Conservation (phyloP, 2,888 invertebrate species). For the Tenthredo amoena region DNA sequence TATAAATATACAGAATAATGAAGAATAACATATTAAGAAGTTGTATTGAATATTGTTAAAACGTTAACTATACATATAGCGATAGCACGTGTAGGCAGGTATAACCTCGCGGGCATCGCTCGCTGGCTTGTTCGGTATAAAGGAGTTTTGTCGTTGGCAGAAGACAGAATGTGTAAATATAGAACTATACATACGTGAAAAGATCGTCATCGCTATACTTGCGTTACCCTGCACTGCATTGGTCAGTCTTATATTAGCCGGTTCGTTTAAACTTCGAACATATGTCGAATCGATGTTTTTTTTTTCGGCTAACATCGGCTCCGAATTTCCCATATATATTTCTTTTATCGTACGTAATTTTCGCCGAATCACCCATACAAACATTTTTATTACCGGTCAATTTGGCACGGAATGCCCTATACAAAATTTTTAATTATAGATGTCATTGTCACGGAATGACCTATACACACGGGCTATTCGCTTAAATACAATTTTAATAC, state of each 20-base stretch:
- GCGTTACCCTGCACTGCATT: neutral
- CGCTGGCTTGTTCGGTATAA: neutral
- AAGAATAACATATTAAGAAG: too few species aligned
- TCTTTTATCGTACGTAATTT: neutral
- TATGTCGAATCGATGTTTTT: neutral
- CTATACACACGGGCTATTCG: neutral
- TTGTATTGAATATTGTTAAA: neutral
- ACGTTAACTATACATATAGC: neutral
- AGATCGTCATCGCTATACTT: slow-evolving; percentile 22
- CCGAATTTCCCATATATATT: neutral
- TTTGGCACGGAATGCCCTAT: neutral
- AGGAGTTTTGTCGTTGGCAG: neutral
- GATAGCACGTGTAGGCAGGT: neutral
- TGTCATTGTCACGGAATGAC: neutral
- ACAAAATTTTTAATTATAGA: neutral
- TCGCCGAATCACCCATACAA: neutral
- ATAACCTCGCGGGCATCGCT: neutral
- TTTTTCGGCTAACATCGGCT: neutral
- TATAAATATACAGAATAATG: neutral
- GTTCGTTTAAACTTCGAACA: neutral
- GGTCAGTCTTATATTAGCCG: neutral
- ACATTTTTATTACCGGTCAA: neutral
- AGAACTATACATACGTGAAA: slow-evolving; percentile 5
- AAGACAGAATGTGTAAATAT: slow-evolving; percentile 29
- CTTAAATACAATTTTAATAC: neutral